phyloP scores from a whole-genome alignment of 2,113 vertebrate species.

The Neogale vison region DNA sequence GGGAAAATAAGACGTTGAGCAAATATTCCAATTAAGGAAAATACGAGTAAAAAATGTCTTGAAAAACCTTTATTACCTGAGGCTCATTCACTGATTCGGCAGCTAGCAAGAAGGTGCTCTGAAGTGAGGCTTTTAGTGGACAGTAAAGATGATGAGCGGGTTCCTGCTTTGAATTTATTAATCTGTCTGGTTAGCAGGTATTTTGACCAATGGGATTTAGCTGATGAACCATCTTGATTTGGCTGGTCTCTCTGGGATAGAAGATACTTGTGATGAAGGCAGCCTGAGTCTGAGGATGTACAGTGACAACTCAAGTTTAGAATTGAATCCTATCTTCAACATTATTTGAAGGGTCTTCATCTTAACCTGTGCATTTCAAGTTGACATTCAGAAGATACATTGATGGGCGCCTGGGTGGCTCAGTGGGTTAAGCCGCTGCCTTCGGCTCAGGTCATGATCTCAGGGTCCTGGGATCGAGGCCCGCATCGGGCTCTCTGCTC shows the following conservation, averaged over 20 bases:
- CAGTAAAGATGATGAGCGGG: constrained; percentile 90
- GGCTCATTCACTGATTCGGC: too few relatives aligned
- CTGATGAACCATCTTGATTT: constrained; percentile 88
- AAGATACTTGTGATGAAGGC: neutral
- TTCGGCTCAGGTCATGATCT: too few relatives aligned
- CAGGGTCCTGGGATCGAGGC: too few relatives aligned
- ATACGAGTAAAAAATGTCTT: neutral
- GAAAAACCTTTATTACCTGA: too few relatives aligned
- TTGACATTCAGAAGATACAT: constrained; percentile 34
- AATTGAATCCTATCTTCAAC: neutral
- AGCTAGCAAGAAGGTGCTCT: too few relatives aligned
- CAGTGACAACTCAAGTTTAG: neutral
- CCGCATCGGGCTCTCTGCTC: too few relatives aligned
- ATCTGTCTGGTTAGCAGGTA: constrained; percentile 99
- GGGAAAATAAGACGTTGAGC: neutral
- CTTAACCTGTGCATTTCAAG: constrained; percentile 29
- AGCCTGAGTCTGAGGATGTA: neutral
- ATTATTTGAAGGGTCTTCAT: neutral
- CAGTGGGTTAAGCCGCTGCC: too few relatives aligned
- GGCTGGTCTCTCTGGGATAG: neutral
- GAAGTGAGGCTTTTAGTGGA: too few relatives aligned
- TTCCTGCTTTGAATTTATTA: constrained; percentile 95
- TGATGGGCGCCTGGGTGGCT: too few relatives aligned
- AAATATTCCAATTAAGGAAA: neutral
- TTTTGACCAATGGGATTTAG: constrained; percentile 96